Conservation (phyloP, 2,113 vertebrate genomes). For the Anhinga rufa region DNA sequence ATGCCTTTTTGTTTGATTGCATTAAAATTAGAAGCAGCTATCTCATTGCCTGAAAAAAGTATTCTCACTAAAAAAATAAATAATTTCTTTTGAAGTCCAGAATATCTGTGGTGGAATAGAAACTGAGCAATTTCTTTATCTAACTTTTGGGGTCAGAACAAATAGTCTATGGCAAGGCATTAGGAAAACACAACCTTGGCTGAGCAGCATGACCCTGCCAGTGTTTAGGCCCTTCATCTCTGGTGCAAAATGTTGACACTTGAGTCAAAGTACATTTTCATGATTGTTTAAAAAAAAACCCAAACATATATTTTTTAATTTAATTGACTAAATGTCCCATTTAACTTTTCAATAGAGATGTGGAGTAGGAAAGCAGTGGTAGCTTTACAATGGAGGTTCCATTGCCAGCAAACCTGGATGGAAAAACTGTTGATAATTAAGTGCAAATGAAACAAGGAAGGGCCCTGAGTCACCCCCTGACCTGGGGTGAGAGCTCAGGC, state of each 20-base stretch:
- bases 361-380: not conserved
- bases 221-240: not conserved
- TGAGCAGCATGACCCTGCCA: not conserved
- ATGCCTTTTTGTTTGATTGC: not conserved
- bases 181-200: conserved; percentile 50
- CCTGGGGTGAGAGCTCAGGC: not conserved
- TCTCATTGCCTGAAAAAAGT: not conserved
- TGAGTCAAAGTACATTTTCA: conserved; percentile 14
- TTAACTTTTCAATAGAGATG: not conserved
- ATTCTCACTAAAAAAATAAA: not conserved
- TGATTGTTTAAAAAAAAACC: not conserved
- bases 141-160: conserved; percentile 44
- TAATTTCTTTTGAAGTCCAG: not conserved
- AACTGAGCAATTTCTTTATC: conserved; percentile 21
- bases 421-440: not conserved
- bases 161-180: conserved; percentile 38
- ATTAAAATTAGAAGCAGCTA: not conserved
- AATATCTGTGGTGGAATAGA: conserved; percentile 16
- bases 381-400: not conserved
- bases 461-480: not conserved
- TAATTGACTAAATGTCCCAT: not conserved
- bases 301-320: not conserved
- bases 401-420: not conserved
- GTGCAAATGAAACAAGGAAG: not conserved
- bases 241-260: not conserved